phyloP scores from a whole-genome alignment of 1,140 invertebrate genomes.

The Mactra quadrangularis region DNA sequence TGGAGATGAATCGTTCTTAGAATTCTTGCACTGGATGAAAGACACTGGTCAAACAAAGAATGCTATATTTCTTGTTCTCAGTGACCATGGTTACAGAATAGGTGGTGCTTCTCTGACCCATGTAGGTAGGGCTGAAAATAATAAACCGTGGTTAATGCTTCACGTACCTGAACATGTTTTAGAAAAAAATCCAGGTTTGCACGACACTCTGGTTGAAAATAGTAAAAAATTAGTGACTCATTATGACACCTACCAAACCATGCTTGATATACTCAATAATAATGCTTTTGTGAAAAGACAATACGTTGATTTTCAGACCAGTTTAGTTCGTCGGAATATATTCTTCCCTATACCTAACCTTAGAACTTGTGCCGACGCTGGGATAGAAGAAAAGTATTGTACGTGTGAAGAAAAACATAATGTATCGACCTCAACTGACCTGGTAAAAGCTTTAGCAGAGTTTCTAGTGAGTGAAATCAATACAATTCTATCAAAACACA shows the following conservation, averaged over 20 bases:
- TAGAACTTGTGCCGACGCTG: slow-evolving; percentile 56
- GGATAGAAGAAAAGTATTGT: slow-evolving; percentile 62
- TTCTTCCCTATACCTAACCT: slow-evolving; percentile 55
- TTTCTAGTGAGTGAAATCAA: slow-evolving; percentile 53
- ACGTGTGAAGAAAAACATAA: slow-evolving; percentile 57
- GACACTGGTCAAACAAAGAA: slow-evolving; percentile 35
- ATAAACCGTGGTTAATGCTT: slow-evolving; percentile 41
- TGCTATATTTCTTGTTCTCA: slow-evolving; percentile 45
- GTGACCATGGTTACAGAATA: slow-evolving; percentile 62
- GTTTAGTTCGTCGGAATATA: slow-evolving; percentile 43
- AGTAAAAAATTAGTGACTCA: slow-evolving; percentile 23
- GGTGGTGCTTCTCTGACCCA: slow-evolving; percentile 42
- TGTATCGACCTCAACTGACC: not conserved
- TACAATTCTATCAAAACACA: slow-evolving; percentile 37
- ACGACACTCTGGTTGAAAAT: slow-evolving; percentile 23
- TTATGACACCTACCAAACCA: slow-evolving; percentile 59
- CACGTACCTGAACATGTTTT: slow-evolving; percentile 54
- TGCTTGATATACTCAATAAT: slow-evolving; percentile 42
- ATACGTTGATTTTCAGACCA: not conserved
- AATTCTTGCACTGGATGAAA: slow-evolving; percentile 65
- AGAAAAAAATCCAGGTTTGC: slow-evolving; percentile 11
- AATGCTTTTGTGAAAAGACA: not conserved
- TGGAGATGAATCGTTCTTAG: slow-evolving; percentile 66
- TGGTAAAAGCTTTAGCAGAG: slow-evolving; percentile 18
- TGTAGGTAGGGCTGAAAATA: slow-evolving; percentile 60